Conservation (phyloP, 2,113 vertebrate genomes). For the Callorhinus ursinus region DNA sequence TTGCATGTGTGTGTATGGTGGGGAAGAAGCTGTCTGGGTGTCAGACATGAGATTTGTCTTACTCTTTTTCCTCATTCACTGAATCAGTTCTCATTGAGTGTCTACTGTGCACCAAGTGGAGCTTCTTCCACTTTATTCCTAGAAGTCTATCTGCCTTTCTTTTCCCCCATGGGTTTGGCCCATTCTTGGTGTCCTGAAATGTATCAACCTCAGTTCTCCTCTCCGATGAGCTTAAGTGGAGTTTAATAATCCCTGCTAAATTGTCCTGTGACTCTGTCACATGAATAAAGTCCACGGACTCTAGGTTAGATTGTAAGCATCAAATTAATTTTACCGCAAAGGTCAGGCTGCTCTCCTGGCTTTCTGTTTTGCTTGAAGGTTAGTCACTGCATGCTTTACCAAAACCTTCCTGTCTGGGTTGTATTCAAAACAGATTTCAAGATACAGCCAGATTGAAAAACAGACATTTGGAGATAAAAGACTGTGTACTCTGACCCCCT, state of each 20-base stretch:
- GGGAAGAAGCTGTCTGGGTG: background rate
- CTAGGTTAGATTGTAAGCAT: conserved; percentile 68
- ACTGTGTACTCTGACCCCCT: conserved; percentile 39
- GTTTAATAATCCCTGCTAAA: conserved; percentile 74
- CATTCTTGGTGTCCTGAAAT: conserved; percentile 55
- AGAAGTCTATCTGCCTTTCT: conserved; percentile 12
- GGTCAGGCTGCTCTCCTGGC: conserved; percentile 67
- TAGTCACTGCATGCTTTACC: conserved; percentile 69
- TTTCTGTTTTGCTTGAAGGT: conserved; percentile 72
- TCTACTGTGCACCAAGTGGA: background rate
- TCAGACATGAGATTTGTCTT: conserved; percentile 29
- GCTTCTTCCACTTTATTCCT: conserved; percentile 38
- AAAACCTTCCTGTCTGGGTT: conserved; percentile 55
- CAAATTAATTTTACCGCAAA: conserved; percentile 75
- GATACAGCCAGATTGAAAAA: conserved; percentile 53
- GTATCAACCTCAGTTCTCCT: conserved; percentile 57
- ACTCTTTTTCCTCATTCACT: conserved; percentile 22
- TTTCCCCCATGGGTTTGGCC: conserved; percentile 18
- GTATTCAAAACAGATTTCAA: conserved; percentile 70
- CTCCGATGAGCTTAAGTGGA: conserved; percentile 66
- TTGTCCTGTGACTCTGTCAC: conserved; percentile 65
- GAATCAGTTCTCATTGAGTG: conserved; percentile 31
- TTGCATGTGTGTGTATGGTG: background rate
- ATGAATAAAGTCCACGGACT: conserved; percentile 62
- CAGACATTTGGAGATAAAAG: conserved; percentile 66